Conservation (phyloP, 2,888 invertebrate genomes). For the Drosophila peninsularis region DNA sequence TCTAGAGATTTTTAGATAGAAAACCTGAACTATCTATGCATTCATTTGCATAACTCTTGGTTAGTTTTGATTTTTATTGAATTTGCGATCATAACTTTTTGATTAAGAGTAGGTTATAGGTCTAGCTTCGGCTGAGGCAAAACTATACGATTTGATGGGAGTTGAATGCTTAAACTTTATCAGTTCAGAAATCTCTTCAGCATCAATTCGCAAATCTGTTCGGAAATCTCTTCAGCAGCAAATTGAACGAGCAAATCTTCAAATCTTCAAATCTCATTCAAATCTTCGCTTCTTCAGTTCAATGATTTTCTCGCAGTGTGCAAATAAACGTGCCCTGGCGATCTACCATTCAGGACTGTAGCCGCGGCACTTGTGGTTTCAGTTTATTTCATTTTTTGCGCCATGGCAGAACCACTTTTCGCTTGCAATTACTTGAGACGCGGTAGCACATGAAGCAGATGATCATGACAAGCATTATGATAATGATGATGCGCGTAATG, state of each 20-base stretch:
- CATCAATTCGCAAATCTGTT: background rate
- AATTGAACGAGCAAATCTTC: background rate
- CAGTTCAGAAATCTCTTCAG: background rate
- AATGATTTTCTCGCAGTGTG: slow-evolving; percentile 7
- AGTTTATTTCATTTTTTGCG: slow-evolving; percentile 1
- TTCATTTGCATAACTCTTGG: background rate
- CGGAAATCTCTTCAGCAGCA: background rate
- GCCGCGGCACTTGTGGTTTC: slow-evolving; percentile 17
- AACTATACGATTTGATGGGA: background rate
- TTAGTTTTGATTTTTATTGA: background rate
- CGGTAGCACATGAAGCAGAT: slow-evolving; percentile 31
- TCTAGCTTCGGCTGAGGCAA: background rate
- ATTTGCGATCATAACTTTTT: background rate
- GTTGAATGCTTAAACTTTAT: background rate
- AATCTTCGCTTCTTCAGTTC: background rate
- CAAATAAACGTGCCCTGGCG: slow-evolving; percentile 23
- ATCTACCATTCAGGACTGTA: slow-evolving; percentile 35
- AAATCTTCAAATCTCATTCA: background rate
- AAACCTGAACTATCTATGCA: background rate
- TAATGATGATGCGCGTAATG: slow-evolving; percentile 24
- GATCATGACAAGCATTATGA: slow-evolving; percentile 13
- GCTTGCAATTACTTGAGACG: slow-evolving; percentile 35
- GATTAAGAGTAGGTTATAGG: background rate
- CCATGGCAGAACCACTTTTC: slow-evolving; percentile 71
- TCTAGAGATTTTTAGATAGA: background rate